phyloP scores from a whole-genome alignment of 2,797 vertebrate genomes.

The Channallabes apus region DNA sequence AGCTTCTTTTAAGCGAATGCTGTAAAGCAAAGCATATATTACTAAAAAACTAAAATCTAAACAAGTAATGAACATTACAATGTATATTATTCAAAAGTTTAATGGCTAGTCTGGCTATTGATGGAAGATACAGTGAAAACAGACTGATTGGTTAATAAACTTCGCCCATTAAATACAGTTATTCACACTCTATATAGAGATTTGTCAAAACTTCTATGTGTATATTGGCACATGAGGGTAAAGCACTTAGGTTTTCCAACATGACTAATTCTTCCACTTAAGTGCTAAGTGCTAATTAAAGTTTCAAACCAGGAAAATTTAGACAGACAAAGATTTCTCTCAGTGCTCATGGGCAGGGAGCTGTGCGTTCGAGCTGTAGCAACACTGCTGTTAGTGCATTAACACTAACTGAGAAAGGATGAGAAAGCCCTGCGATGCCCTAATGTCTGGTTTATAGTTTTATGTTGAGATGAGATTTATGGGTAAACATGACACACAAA shows the following conservation, averaged over 20 bases:
- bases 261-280: slow-evolving; percentile 22
- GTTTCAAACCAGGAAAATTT: slow-evolving; percentile 19
- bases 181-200: slow-evolving; percentile 13
- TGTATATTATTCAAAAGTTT: background rate
- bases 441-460: background rate
- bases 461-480: background rate
- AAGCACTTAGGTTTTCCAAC: slow-evolving; percentile 12
- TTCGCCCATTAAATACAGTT: slow-evolving; percentile 16
- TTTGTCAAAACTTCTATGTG: slow-evolving; percentile 26
- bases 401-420: background rate
- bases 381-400: background rate
- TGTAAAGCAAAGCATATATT: background rate
- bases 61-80: background rate
- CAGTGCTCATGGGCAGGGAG: background rate
- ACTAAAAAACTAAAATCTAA: background rate
- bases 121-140: slow-evolving; percentile 6
- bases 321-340: background rate
- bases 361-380: background rate
- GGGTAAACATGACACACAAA: background rate
- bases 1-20: slow-evolving; percentile 20
- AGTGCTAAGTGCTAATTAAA: slow-evolving; percentile 20
- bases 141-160: slow-evolving; percentile 10
- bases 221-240: slow-evolving; percentile 14
- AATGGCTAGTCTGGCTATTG: background rate
- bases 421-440: background rate